A percentile compares a stretch with the other conserved stretches of the same genome.
These are phyloP conservation scores for Naso thynnoides DNA, from an alignment of 2,797 vertebrate species.

Conservation along the genomic window DNA sequence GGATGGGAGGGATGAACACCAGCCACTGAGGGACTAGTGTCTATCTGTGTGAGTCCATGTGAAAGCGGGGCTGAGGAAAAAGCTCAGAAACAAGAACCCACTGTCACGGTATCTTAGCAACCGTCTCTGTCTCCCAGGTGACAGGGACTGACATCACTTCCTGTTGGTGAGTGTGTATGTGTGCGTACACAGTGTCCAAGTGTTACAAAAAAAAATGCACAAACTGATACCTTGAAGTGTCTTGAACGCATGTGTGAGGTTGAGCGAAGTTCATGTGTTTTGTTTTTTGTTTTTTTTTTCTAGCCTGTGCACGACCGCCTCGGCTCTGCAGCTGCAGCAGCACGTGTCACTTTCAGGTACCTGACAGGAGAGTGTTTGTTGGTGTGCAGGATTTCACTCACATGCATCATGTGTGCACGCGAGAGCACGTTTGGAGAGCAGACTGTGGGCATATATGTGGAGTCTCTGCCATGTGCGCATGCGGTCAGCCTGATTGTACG, in stretches of 20 bases:
- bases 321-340: conserved; percentile 12
- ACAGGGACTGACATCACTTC: conserved; percentile 87
- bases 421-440: conserved; percentile 20
- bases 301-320: neutral
- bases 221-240: conserved; percentile 21
- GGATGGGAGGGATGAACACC: conserved; percentile 67
- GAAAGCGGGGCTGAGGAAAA: conserved; percentile 66
- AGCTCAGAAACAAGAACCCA: conserved; percentile 84
- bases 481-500: conserved; percentile 71
- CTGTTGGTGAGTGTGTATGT: conserved; percentile 76
- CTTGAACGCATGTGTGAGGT: neutral
- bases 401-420: neutral
- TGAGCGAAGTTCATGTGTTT: conserved; percentile 31
- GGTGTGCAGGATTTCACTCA: conserved; percentile 18
- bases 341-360: neutral
- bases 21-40: conserved; percentile 78
- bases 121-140: conserved; percentile 86
- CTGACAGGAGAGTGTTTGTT: neutral
- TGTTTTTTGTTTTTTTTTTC: too few species aligned
- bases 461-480: conserved; percentile 55
- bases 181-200: conserved; percentile 46
- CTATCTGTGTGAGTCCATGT: conserved; percentile 78
- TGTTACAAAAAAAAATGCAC: conserved; percentile 1
- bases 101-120: conserved; percentile 88
- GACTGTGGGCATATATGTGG: conserved; percentile 53